Conservation (phyloP, 2,888 invertebrate genomes). For the Eutolmus rufibarbis region DNA sequence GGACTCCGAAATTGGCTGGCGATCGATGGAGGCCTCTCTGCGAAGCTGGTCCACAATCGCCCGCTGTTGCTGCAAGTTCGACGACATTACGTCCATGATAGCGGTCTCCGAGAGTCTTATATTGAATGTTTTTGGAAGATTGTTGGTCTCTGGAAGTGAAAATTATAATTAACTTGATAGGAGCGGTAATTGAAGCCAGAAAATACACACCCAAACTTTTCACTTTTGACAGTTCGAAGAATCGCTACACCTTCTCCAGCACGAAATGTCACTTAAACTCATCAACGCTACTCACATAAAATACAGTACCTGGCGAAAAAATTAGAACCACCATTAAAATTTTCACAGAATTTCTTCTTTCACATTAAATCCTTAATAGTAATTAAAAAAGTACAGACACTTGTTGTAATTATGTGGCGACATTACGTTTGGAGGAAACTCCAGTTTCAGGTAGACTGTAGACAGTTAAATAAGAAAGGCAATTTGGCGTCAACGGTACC, state of each 20-base stretch:
- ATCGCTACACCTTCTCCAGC: too few relatives aligned
- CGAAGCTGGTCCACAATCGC: constrained; percentile 93
- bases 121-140: constrained; percentile 64
- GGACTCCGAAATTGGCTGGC: constrained; percentile 88
- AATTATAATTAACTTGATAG: not conserved
- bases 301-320: too few relatives aligned
- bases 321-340: too few relatives aligned
- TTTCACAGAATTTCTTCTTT: too few relatives aligned
- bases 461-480: too few relatives aligned
- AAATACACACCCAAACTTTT: not conserved
- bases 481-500: too few relatives aligned
- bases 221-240: not conserved
- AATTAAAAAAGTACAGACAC: too few relatives aligned
- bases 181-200: not conserved
- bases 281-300: not conserved
- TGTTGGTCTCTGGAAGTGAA: not conserved
- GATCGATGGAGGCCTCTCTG: constrained; percentile 88
- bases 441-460: too few relatives aligned
- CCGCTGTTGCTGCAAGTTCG: constrained; percentile 89
- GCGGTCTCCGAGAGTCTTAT: constrained; percentile 89
- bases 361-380: too few relatives aligned
- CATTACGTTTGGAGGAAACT: too few relatives aligned
- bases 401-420: too few relatives aligned
- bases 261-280: not conserved
- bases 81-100: constrained; percentile 94